These are phyloP conservation scores for Hylomyscus alleni DNA, from an alignment of 2,797 vertebrate genomes.

Conservation along the genomic window DNA sequence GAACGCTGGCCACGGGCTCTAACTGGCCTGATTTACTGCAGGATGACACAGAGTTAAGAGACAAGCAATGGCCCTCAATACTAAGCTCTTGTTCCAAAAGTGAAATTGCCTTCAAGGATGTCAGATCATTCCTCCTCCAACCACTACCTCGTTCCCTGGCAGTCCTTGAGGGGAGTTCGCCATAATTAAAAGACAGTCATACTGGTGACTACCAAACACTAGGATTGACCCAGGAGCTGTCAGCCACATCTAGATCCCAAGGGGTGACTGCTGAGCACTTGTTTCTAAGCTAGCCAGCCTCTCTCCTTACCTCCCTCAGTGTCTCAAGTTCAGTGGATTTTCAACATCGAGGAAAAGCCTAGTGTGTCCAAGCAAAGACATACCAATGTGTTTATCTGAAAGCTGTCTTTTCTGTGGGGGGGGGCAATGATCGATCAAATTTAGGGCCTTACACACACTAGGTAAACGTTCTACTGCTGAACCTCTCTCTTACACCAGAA, in stretches of 20 bases:
- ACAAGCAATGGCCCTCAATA: not conserved
- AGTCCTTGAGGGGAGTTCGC: not conserved
- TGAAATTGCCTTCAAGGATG: constrained; percentile 51
- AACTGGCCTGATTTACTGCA: not conserved
- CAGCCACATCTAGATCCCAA: not conserved
- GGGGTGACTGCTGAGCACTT: not conserved
- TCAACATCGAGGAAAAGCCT: not conserved
- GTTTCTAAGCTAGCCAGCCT: not conserved
- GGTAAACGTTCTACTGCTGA: not conserved
- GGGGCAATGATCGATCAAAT: not conserved
- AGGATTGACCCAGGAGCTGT: not conserved
- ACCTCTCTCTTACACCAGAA: not conserved
- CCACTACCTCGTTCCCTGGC: not conserved
- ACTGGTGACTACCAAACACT: not conserved
- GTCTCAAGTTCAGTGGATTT: not conserved
- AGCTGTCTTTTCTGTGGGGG: not conserved
- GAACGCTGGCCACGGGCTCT: not conserved
- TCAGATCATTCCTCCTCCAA: not conserved
- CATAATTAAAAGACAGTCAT: not conserved
- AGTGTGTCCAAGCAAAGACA: constrained; percentile 24
- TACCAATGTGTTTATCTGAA: constrained; percentile 18
- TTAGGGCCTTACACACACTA: not conserved
- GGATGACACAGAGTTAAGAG: constrained; percentile 42
- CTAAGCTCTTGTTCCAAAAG: constrained; percentile 8
- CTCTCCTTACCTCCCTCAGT: not conserved